phyloP scores from a whole-genome alignment of 2,888 invertebrate species.

The Sycophila texana region DNA sequence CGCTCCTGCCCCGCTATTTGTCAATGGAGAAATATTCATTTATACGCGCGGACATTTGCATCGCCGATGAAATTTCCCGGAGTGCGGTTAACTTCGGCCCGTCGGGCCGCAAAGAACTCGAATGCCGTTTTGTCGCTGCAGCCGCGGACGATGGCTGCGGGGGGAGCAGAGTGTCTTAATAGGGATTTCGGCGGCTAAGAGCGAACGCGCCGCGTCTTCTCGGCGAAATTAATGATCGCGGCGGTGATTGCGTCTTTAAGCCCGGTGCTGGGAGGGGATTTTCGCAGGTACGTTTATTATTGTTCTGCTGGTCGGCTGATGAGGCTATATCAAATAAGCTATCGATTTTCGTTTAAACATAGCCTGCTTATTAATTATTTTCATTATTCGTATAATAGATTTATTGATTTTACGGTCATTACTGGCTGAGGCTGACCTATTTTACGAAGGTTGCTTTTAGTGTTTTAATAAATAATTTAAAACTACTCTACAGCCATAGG shows the following conservation, averaged over 20 bases:
- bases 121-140: neutral
- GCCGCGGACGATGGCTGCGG: neutral
- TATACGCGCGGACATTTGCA: slow-evolving; percentile 18
- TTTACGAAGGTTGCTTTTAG: neutral
- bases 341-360: neutral
- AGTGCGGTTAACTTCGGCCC: neutral
- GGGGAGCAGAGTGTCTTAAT: neutral
- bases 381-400: neutral
- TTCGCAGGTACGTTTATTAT: neutral
- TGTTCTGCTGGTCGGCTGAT: neutral
- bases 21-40: slow-evolving; percentile 16
- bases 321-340: neutral
- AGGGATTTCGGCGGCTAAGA: neutral
- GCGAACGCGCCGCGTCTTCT: neutral
- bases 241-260: no score
- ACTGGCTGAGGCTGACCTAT: slow-evolving; percentile 1
- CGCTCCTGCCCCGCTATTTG: neutral
- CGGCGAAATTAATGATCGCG: no score
- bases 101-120: no score
- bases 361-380: slow-evolving; percentile 1
- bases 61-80: slow-evolving; percentile 19
- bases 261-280: neutral
- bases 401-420: neutral
- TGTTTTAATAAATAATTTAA: neutral
- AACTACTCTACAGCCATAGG: no score